phyloP scores from a whole-genome alignment of 2,888 invertebrate species.

The Germaria angustata region DNA sequence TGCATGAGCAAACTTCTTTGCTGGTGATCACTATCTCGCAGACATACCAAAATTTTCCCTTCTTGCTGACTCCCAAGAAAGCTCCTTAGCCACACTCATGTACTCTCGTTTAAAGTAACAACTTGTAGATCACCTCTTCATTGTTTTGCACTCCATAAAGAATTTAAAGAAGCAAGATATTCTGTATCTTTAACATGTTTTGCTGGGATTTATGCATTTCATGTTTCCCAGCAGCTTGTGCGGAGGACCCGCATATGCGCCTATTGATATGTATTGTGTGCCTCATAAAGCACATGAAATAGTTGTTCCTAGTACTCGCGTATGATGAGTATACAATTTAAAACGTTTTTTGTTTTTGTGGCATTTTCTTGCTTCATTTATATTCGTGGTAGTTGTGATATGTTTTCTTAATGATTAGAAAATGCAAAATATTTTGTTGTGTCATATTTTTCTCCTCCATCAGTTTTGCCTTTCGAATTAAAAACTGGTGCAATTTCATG shows the following conservation, averaged over 20 bases:
- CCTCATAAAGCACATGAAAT: constrained; percentile 55
- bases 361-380: neutral
- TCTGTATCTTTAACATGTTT: neutral
- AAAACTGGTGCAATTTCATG: constrained; percentile 57
- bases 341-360: constrained; percentile 20
- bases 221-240: constrained; percentile 6
- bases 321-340: neutral
- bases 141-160: no score
- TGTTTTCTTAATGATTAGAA: constrained; percentile 56
- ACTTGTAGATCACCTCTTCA: no score
- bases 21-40: no score
- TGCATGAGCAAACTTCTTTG: no score
- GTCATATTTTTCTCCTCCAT: constrained; percentile 26
- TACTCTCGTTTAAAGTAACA: no score
- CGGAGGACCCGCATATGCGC: constrained; percentile 2
- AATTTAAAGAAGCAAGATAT: no score
- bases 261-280: constrained; percentile 48
- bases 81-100: no score
- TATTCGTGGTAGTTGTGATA: constrained; percentile 28
- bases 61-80: no score
- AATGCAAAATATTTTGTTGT: constrained; percentile 50
- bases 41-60: no score
- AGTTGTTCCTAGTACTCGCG: constrained; percentile 38
- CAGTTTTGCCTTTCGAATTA: constrained; percentile 34
- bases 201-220: constrained; percentile 10